These are phyloP conservation scores for Phoenicopterus ruber DNA, from an alignment of 2,113 vertebrate genomes.

Conservation along the genomic window DNA sequence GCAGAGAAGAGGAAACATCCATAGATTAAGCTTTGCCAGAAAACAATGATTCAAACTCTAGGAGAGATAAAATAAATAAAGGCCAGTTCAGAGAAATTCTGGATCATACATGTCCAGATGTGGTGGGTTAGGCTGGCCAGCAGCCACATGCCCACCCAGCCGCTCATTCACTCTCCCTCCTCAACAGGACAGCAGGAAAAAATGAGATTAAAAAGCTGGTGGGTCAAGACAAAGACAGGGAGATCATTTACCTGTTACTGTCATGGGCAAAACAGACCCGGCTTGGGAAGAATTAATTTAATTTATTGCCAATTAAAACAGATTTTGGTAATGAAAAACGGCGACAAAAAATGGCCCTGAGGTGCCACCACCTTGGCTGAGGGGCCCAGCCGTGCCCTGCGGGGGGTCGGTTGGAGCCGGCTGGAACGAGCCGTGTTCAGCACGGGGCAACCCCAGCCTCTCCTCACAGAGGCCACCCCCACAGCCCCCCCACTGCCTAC, in stretches of 20 bases:
- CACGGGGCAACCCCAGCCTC: accelerated
- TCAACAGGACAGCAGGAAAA: background rate
- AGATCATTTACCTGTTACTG: background rate
- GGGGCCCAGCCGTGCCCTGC: accelerated
- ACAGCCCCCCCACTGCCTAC: background rate
- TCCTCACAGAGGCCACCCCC: background rate
- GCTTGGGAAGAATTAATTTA: background rate
- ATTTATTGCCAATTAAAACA: background rate
- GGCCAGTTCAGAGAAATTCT: background rate
- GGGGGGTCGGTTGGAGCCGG: accelerated
- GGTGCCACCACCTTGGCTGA: background rate
- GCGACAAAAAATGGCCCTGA: background rate
- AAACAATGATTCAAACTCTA: background rate
- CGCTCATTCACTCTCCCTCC: accelerated
- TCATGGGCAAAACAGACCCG: background rate
- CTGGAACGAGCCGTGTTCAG: accelerated
- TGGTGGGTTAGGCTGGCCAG: background rate
- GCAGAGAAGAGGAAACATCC: background rate
- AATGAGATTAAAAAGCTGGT: background rate
- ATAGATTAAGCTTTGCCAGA: background rate
- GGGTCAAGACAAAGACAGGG: background rate
- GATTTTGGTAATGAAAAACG: background rate
- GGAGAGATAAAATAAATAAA: background rate
- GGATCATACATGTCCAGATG: background rate
- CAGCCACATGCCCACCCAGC: background rate